Base-by-base conservation (phyloP, 2,888 invertebrate species). In the Calephelis perditalis region DNA sequence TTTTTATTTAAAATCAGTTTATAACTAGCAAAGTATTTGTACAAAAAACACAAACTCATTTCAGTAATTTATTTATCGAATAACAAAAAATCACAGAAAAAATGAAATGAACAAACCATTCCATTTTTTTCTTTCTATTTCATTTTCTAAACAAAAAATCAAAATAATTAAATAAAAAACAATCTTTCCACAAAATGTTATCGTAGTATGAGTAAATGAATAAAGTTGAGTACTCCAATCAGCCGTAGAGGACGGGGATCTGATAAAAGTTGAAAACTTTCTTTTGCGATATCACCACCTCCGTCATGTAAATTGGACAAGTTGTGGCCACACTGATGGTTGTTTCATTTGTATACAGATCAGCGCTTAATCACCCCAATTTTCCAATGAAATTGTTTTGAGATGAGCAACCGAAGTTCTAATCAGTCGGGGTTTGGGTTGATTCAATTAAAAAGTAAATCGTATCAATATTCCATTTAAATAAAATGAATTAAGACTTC, bases 251-350 rank as follows among this genome's bases (percentile, higher is more conserved):
- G 84, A 80, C 76, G 76, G 75, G 82, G 81, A 86, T 87, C 86
- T 79, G 86, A 87, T 87, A 87, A 86, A 88, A 87, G 83, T 88
- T 86, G 80, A 70, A 76, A 88, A 86, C 82, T 88, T 87, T 86
- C 86, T 86, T 86, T 84, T 82, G 84, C 85, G 86, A 85, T 87
- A 86, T 87, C 85, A 81, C 82, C 86, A 86, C 87, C 87, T 86
- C 76, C 86, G 84, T 86, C 88, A 87, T 87, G 84, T 87, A 87
- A 86, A 88, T 88, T 87, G 81, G 86, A 87, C 84, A 86, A 86
- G 82, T 86, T 86, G 79, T 72, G 80, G 79, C 68, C 70, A 71
- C 72, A 76, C 79, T 79, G 81, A 84, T 82, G 83, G 78, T 83
- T 84, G 80, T 83, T 86, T 84, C 80, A 86, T 84, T 82, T 73